Percentiles rank a stretch among this genome's conserved stretches.
phyloP scores from a whole-genome alignment of 2,797 vertebrate species.

The Chloroceryle inda region DNA sequence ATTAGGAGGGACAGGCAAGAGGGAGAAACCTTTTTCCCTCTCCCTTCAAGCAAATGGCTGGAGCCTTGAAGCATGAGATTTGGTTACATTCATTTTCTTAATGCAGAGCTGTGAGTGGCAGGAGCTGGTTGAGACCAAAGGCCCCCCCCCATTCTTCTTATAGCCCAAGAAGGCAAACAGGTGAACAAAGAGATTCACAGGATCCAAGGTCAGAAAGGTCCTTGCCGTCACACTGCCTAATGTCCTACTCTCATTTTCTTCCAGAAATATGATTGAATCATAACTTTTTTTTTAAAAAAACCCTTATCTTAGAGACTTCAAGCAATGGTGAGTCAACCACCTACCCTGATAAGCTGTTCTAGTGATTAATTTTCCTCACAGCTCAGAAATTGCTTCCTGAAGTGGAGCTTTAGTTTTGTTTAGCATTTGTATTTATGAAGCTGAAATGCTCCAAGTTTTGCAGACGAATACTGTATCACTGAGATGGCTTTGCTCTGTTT shows the following conservation, averaged over 20 bases:
- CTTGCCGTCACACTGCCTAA: background rate
- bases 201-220: constrained; percentile 31
- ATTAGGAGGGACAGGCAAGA: background rate
- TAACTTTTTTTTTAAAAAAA: background rate
- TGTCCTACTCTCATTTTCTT: constrained; percentile 18
- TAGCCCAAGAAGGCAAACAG: background rate
- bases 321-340: constrained; percentile 71
- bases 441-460: background rate
- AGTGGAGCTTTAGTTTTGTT: constrained; percentile 64
- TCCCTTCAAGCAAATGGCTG: background rate
- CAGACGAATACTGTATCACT: constrained; percentile 16
- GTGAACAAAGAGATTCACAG: background rate
- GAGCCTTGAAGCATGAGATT: background rate
- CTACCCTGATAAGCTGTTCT: constrained; percentile 68
- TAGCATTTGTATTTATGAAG: constrained; percentile 37
- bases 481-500: background rate
- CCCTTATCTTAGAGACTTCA: constrained; percentile 65
- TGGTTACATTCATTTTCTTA: constrained; percentile 48
- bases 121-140: background rate
- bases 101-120: background rate
- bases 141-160: background rate
- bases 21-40: background rate
- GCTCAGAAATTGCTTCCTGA: constrained; percentile 65
- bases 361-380: constrained; percentile 70
- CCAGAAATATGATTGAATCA: constrained; percentile 55